Evolutionary conservation across 2,797 vertebrate species (phyloP).

Genomic region (Spinus pinus): DNA sequence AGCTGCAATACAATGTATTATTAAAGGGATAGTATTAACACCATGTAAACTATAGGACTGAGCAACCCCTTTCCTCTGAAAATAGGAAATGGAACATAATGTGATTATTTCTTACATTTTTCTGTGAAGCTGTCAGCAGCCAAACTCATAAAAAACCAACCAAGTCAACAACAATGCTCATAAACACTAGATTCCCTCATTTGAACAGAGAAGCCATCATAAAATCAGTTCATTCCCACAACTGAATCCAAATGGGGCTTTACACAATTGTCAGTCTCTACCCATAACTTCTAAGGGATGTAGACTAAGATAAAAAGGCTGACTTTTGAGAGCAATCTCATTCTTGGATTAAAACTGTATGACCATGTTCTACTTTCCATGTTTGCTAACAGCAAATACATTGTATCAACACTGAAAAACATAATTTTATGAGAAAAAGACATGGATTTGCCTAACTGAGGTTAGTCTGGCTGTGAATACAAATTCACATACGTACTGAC

Average conservation of each 20-base stretch:
- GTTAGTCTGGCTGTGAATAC: background rate
- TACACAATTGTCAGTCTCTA: background rate
- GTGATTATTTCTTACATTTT: background rate
- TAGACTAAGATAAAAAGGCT: background rate
- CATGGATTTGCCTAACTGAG: background rate
- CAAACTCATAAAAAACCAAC: background rate
- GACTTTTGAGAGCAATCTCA: background rate
- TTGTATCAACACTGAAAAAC: background rate
- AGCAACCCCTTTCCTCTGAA: background rate
- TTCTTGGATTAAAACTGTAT: background rate
- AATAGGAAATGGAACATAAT: background rate
- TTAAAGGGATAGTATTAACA: conserved; percentile 29
- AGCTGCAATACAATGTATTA: conserved; percentile 31
- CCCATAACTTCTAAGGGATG: background rate
- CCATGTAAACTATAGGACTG: background rate
- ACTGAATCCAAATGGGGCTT: background rate
- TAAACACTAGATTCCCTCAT: background rate
- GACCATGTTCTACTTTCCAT: background rate
- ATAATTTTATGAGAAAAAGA: background rate
- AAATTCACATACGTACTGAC: background rate
- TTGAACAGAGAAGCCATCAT: background rate
- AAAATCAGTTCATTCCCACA: background rate
- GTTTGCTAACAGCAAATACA: background rate
- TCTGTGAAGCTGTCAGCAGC: background rate
- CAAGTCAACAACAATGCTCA: background rate